Evolutionary conservation across 2,113 vertebrate species (phyloP), one percentile per base, ranked within the genome.

Genomic region (Quiscalus mexicanus): DNA sequence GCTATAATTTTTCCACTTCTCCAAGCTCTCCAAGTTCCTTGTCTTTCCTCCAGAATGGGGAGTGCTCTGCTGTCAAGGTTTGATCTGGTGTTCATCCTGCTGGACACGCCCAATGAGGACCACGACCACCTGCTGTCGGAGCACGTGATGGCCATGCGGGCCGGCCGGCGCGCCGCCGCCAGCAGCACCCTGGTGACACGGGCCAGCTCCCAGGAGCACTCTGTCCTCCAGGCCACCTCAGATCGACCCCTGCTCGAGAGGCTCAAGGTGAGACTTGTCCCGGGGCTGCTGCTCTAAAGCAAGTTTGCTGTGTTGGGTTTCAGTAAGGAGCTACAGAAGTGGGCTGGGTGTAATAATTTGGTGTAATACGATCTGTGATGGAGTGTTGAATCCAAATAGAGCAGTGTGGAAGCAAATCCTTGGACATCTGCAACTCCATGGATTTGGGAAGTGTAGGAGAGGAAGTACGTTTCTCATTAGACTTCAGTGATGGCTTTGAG

Each of bases 51-150:
- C 85, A 99, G 99, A 95, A 99, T 99, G 99, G 99, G 99, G 58
- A 99, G 99, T 33, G 99, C 99, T 23, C 97, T 99, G 12, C 98
- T 99, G 47, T 99, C 99, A 2, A 98, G 99, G 52, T 99, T 99
- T 81, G 99, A 99, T 62, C 98, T 99, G 30, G 98, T 99, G 69
- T 99, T 99, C 96, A 99, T 99, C 93, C 98, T 99, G 89, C 95
- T 99, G 97, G 99, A 99, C 91, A 99, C 99, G 10, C 99, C 99
- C 1, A 99, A 99, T 8, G 99, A 99, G 96, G 99, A 99, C 69
- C 99, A 99, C 1, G 99, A 99, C 84, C 99, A 99, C 73, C 97
- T 98, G 87, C 98, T 99, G 89, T 99, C 99, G 0, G 99, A 99
- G 79, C 99, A 99, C 0, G 99, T 99, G 86, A 99, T 99, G 98